Percentiles rank a stretch among this genome's conserved stretches.
Evolutionary conservation across 2,888 invertebrate genomes (phyloP).

Genomic region (Caenorhabditis sulstoni): DNA sequence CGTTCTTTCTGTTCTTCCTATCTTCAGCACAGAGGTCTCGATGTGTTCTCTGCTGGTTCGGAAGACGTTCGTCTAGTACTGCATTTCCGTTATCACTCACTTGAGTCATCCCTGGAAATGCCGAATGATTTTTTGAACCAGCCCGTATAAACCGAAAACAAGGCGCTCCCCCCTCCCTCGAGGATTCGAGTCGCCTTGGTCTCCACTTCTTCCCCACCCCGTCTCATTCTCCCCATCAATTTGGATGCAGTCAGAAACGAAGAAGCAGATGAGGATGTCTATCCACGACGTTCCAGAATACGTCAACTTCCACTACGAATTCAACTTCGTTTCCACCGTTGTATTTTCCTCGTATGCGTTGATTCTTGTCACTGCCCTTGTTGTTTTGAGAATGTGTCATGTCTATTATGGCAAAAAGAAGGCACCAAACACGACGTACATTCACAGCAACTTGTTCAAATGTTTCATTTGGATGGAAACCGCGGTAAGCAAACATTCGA

Average conservation of each 20-base stretch:
- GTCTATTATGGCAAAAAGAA: background rate
- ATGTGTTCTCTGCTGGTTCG: too few relatives aligned
- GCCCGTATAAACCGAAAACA: background rate
- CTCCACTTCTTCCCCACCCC: background rate
- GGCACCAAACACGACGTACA: background rate
- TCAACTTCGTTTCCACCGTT: background rate
- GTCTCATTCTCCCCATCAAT: background rate
- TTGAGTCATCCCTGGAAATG: too few relatives aligned
- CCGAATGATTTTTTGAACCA: background rate
- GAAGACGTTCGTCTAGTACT: too few relatives aligned
- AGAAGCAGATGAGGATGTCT: background rate
- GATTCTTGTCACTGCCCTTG: background rate
- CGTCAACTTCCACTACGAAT: conserved; percentile 5
- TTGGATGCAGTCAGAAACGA: background rate
- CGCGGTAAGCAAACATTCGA: background rate
- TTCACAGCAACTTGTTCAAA: conserved; percentile 3
- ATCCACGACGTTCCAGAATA: background rate
- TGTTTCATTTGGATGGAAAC: conserved; percentile 7
- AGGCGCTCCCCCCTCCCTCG: background rate
- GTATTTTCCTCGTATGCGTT: background rate
- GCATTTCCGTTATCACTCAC: too few relatives aligned
- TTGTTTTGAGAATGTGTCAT: background rate
- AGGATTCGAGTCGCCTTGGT: background rate
- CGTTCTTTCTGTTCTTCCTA: too few relatives aligned
- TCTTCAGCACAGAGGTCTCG: too few relatives aligned